These are phyloP conservation scores for Fopius arisanus DNA, from an alignment of 1,140 invertebrate species.

Conservation along the genomic window DNA sequence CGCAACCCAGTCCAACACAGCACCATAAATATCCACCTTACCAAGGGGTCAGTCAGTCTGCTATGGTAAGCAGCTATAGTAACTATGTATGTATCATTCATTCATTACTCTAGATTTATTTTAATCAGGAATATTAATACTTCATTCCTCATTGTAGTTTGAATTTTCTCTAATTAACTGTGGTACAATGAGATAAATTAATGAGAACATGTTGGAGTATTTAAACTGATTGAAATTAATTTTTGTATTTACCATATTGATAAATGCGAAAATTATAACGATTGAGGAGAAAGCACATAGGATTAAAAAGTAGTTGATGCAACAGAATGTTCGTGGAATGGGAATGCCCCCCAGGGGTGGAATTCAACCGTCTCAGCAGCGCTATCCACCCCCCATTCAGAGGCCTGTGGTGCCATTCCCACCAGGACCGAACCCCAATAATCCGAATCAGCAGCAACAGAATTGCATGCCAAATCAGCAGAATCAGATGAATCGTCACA, in stretches of 20 bases:
- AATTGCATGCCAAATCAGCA: slow-evolving; percentile 58
- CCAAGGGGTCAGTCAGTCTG: slow-evolving; percentile 63
- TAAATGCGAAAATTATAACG: neutral
- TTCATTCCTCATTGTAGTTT: slow-evolving; percentile 30
- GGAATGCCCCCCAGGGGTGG: slow-evolving; percentile 61
- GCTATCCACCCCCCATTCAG: slow-evolving; percentile 65
- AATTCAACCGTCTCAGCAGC: slow-evolving; percentile 60
- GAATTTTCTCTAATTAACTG: neutral
- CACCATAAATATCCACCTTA: slow-evolving; percentile 68
- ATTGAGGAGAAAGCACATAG: neutral
- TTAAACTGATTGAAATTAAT: neutral
- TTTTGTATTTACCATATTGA: neutral
- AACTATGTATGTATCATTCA: slow-evolving; percentile 60
- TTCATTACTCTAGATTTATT: slow-evolving; percentile 40
- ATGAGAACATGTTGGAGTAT: neutral
- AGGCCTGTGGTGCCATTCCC: slow-evolving; percentile 61
- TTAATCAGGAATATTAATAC: neutral
- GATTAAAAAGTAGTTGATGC: slow-evolving; percentile 48
- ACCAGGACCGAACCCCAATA: slow-evolving; percentile 62
- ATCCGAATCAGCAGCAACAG: slow-evolving; percentile 59
- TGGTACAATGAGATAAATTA: neutral
- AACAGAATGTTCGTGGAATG: slow-evolving; percentile 63
- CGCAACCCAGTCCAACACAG: slow-evolving; percentile 68
- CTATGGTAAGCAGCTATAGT: slow-evolving; percentile 64
- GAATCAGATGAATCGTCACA: slow-evolving; percentile 48